These are phyloP conservation scores for Elephantulus edwardii DNA, from an alignment of 2,113 vertebrate genomes.

Conservation along the genomic window DNA sequence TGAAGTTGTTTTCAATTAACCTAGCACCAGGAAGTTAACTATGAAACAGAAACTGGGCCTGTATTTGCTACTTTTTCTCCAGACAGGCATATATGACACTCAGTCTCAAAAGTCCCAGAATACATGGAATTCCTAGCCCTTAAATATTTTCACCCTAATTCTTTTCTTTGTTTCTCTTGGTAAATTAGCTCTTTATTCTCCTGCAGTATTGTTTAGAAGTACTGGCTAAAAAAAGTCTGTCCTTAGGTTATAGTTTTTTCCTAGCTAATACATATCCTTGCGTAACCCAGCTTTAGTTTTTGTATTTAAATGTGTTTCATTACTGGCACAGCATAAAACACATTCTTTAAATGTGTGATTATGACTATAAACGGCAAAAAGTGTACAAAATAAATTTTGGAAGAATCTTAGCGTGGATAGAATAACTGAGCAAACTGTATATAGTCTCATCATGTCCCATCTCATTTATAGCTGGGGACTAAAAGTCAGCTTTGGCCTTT, in stretches of 20 bases:
- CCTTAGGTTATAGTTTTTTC: conserved; percentile 5
- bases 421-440: not conserved
- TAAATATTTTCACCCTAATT: conserved; percentile 18
- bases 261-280: conserved; percentile 37
- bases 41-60: conserved; percentile 14
- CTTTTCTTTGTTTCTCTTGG: conserved; percentile 28
- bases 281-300: conserved; percentile 21
- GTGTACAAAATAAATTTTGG: not conserved
- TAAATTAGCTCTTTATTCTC: conserved; percentile 30
- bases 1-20: conserved; percentile 54
- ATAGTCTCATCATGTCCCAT: not conserved
- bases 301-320: conserved; percentile 2
- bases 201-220: conserved; percentile 43
- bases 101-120: not conserved
- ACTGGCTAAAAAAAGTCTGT: not conserved
- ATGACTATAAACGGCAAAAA: not conserved
- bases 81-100: not conserved
- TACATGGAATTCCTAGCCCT: not conserved
- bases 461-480: not conserved
- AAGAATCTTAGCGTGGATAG: conserved; percentile 34
- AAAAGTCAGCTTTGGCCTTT: not conserved
- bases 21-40: conserved; percentile 38
- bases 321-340: not conserved
- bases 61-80: conserved; percentile 28
- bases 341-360: conserved; percentile 28